A percentile compares a stretch with the other conserved stretches of the same genome.
Evolutionary conservation across 2,113 vertebrate genomes (phyloP).

Genomic region (Herpailurus yagouaroundi): DNA sequence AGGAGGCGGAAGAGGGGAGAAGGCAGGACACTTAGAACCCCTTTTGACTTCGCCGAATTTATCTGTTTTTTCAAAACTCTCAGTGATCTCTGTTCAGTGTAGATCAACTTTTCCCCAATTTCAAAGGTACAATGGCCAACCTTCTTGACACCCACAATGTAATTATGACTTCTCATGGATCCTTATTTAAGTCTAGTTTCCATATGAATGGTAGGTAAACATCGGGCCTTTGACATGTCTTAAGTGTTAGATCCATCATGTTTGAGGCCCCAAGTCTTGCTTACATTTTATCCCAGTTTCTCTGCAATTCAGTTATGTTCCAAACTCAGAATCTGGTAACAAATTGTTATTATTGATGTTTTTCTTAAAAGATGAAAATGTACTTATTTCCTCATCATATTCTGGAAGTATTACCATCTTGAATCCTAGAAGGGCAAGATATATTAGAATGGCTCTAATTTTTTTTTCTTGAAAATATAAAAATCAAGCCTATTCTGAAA

Average conservation of each 20-base stretch:
- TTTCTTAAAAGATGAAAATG: neutral
- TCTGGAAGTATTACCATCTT: neutral
- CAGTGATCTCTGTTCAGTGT: neutral
- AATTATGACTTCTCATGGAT: neutral
- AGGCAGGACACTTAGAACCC: neutral
- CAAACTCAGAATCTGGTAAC: neutral
- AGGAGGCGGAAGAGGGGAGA: neutral
- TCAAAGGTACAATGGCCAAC: accelerated
- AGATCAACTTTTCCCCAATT: neutral
- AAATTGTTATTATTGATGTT: neutral
- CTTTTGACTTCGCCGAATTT: neutral
- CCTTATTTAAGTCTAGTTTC: neutral
- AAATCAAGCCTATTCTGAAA: neutral
- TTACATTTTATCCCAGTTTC: neutral
- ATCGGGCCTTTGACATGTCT: neutral
- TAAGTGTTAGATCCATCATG: neutral
- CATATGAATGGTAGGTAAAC: neutral
- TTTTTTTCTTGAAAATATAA: neutral
- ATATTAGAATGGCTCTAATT: neutral
- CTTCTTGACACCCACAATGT: neutral
- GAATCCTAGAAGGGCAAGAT: neutral
- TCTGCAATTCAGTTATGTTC: neutral
- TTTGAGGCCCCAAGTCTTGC: neutral
- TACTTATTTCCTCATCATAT: neutral
- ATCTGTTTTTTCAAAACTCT: neutral